phyloP scores from a whole-genome alignment of 2,888 invertebrate genomes.

The Hipparchia sbordonii region DNA sequence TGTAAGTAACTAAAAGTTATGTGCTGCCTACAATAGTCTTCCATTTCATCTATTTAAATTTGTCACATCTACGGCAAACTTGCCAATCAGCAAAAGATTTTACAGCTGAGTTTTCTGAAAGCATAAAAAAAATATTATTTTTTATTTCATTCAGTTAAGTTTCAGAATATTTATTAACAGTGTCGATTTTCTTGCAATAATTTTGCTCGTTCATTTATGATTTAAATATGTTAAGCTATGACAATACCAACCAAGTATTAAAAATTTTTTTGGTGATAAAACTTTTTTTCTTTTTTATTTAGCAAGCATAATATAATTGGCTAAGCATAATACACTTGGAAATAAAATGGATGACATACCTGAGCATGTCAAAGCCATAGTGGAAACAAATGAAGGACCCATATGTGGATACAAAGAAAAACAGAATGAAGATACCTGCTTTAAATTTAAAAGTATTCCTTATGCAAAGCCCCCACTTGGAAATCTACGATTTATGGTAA shows the following conservation, averaged over 20 bases:
- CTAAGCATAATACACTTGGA: not conserved
- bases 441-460: conserved; percentile 68
- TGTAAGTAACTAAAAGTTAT: not conserved
- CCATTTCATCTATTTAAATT: not conserved
- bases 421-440: conserved; percentile 53
- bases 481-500: conserved; percentile 65
- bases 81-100: too few species aligned
- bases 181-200: too few species aligned
- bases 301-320: not conserved
- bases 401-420: conserved; percentile 61
- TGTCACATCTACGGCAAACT: not conserved
- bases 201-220: too few species aligned
- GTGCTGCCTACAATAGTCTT: not conserved
- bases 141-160: too few species aligned
- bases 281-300: not conserved
- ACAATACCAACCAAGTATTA: too few species aligned
- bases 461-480: conserved; percentile 71
- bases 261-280: too few species aligned
- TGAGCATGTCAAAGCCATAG: conserved; percentile 39
- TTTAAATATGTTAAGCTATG: too few species aligned
- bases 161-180: too few species aligned
- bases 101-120: too few species aligned
- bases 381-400: conserved; percentile 60
- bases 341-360: conserved; percentile 32
- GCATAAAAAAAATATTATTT: too few species aligned